Evolutionary conservation across 2,797 vertebrate genomes (phyloP).

Genomic region (Aplochiton taeniatus): DNA sequence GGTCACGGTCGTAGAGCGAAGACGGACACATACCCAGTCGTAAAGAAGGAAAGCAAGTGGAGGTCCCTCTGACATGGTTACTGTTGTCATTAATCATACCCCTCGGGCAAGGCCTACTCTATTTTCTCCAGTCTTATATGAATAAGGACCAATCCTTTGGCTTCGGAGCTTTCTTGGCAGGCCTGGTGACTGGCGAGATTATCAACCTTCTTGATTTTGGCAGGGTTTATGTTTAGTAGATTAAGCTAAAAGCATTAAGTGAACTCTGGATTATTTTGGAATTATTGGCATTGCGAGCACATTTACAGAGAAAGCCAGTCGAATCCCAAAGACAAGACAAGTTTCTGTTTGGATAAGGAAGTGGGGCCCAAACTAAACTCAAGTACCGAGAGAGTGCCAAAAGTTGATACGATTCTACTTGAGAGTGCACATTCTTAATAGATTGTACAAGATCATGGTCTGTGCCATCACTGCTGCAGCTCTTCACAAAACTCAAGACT

Average conservation of each 20-base stretch:
- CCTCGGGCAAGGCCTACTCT: slow-evolving; percentile 21
- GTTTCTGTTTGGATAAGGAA: slow-evolving; percentile 36
- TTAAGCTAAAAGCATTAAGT: slow-evolving; percentile 60
- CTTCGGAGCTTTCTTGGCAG: slow-evolving; percentile 48
- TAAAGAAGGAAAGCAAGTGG: slow-evolving; percentile 21
- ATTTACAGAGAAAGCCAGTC: slow-evolving; percentile 34
- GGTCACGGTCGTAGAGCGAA: background rate
- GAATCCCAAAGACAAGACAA: slow-evolving; percentile 11
- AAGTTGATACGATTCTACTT: background rate
- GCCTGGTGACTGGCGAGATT: slow-evolving; percentile 52
- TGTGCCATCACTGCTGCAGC: background rate
- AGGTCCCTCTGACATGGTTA: background rate
- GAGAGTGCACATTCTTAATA: background rate
- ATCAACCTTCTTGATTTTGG: slow-evolving; percentile 60
- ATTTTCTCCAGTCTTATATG: slow-evolving; percentile 51
- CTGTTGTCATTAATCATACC: slow-evolving; percentile 27
- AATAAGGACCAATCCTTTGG: slow-evolving; percentile 53
- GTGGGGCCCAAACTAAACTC: background rate
- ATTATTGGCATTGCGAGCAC: slow-evolving; percentile 33
- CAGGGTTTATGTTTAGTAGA: slow-evolving; percentile 51
- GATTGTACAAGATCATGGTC: background rate
- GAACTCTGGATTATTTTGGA: slow-evolving; percentile 43
- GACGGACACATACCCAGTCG: slow-evolving; percentile 3
- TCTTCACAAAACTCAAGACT: slow-evolving; percentile 44
- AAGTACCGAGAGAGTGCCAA: background rate